Base-by-base conservation (phyloP, 1,140 invertebrate species). In the Tetramorium alpestre region DNA sequence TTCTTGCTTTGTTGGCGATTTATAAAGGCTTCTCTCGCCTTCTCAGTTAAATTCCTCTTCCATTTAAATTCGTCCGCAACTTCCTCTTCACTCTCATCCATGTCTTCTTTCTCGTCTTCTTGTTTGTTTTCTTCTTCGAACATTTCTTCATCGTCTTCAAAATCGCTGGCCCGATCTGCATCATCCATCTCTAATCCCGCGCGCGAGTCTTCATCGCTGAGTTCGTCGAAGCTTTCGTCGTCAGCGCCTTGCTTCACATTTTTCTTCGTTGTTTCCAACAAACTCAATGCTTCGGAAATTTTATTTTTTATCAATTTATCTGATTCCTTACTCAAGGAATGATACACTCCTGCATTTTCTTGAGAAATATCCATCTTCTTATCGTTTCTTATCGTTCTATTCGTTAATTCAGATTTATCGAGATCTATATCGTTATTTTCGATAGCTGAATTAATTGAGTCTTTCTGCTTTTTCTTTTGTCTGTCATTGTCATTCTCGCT, bases 141-240 rank as follows among this genome's bases (percentile, higher is more conserved):
- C 91, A 70, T 2, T 33, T 33, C 28, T 33, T 33, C 64, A 58
- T 90, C 87, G 18, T 80, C 13, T 44, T 41, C 41, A 41, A 87
- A 85, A 41, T 91, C 91, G 60, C 70, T 90, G 18, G 91, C 91
- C 65, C 95, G 93, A 76, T 93, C 89, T 8, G 22, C n/a, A 16
- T 80, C 49, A 0, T 90, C 62, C 62, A 72, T 87, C 62, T 89
- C 87, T 65, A 91, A 87, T 22, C 18, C 44, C 8, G 41, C 60
- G 91, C 93, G 73, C 89, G 88, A 89, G 87, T 96, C 91, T 56
- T 94, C 94, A 44, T 96, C 96, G 86, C 92, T 94, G 7, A 95
- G 49, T 56, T 95, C 93, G 70, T 95, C 94, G 76, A 93, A 94
- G 85, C 93, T 95, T 86, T 94, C 94, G 72, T 93, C 89, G 6